Conservation (phyloP, 2,797 vertebrate genomes). For the Neosilurus hyrtlii region DNA sequence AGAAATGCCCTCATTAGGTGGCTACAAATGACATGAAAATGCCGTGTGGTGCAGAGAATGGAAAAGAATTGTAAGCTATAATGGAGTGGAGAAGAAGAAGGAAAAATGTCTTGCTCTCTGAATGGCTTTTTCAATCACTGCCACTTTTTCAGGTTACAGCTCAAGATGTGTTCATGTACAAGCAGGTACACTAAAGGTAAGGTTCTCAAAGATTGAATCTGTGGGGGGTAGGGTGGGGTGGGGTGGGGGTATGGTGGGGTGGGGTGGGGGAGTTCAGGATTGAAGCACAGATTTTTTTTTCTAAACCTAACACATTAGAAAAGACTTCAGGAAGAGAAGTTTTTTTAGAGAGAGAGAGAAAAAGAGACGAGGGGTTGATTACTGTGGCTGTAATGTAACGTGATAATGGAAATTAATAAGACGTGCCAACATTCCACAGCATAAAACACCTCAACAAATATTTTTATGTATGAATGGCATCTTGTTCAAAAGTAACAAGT, state of each 20-base stretch:
- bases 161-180: neutral
- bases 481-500: neutral
- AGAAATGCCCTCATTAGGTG: constrained; percentile 78
- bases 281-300: neutral
- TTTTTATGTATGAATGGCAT: neutral
- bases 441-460: neutral
- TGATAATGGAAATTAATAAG: neutral
- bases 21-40: constrained; percentile 70
- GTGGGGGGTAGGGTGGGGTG: too few relatives aligned
- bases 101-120: constrained; percentile 69
- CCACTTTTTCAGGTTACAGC: neutral
- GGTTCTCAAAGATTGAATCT: neutral
- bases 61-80: constrained; percentile 44
- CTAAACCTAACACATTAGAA: neutral
- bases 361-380: neutral
- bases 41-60: constrained; percentile 59
- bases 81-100: constrained; percentile 18
- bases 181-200: neutral
- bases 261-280: neutral
- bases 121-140: constrained; percentile 60
- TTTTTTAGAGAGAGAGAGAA: neutral
- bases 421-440: neutral
- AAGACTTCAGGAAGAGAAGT: neutral
- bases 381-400: neutral
- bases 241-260: too few relatives aligned